Evolutionary conservation across 2,888 invertebrate genomes (phyloP).

Genomic region (Tachystola acroxantha): DNA sequence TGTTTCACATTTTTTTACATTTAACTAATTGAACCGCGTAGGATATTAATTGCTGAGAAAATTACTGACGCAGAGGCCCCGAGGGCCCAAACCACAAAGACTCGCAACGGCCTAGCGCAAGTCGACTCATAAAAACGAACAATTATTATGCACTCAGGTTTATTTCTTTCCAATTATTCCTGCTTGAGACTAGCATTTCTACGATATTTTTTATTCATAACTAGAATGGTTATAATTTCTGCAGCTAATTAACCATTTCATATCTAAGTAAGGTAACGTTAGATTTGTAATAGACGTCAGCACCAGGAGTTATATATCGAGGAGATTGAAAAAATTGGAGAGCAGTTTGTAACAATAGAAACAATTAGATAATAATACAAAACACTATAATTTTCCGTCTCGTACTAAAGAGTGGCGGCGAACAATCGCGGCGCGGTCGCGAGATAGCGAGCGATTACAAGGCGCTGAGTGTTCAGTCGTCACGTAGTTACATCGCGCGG

Average conservation of each 20-base stretch:
- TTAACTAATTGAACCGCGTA: slow-evolving; percentile 61
- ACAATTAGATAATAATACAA: slow-evolving; percentile 72
- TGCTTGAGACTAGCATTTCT: slow-evolving; percentile 35
- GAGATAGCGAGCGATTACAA: slow-evolving; percentile 56
- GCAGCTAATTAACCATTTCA: slow-evolving; percentile 27
- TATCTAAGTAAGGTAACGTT: slow-evolving; percentile 10
- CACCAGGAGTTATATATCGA: slow-evolving; percentile 31
- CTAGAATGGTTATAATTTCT: slow-evolving; percentile 28
- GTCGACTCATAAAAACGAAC: slow-evolving; percentile 55
- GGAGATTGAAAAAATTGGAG: slow-evolving; percentile 37
- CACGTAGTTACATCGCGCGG: slow-evolving; percentile 59
- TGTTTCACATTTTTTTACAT: slow-evolving; percentile 61
- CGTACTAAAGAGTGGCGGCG: slow-evolving; percentile 51
- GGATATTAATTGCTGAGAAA: slow-evolving; percentile 72
- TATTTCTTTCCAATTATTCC: slow-evolving; percentile 48
- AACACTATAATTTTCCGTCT: slow-evolving; percentile 68
- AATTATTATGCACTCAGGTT: slow-evolving; percentile 54
- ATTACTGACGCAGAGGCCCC: slow-evolving; percentile 50
- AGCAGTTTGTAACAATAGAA: slow-evolving; percentile 61
- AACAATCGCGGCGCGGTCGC: slow-evolving; percentile 18
- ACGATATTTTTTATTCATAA: slow-evolving; percentile 41
- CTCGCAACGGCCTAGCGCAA: slow-evolving; percentile 34
- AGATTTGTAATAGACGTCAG: slow-evolving; percentile 7
- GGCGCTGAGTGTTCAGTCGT: slow-evolving; percentile 65
- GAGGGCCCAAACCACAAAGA: slow-evolving; percentile 62